Conservation (phyloP, 53 echinoderm and acorn worm species). For the Holothuria leucospilota region DNA sequence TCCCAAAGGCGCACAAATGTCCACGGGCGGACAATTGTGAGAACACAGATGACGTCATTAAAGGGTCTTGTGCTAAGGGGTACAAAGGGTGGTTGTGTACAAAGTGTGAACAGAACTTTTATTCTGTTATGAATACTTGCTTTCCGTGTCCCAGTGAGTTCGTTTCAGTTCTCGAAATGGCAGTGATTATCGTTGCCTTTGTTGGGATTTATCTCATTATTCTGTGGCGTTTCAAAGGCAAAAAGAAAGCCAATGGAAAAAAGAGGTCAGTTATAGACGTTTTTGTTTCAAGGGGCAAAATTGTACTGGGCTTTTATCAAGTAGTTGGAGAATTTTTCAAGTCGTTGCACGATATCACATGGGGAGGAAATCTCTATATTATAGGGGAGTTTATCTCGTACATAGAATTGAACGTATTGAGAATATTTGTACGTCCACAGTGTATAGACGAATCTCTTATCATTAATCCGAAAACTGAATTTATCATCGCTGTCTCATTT, state of each 20-base stretch:
- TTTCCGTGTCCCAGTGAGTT: neutral
- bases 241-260: too few species aligned
- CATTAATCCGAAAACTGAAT: slow-evolving; percentile 6
- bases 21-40: neutral
- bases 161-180: neutral
- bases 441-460: neutral
- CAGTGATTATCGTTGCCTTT: neutral
- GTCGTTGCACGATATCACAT: neutral
- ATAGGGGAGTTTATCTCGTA: neutral
- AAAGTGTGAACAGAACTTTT: neutral
- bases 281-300: neutral
- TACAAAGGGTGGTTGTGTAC: slow-evolving; percentile 11
- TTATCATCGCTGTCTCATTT: neutral
- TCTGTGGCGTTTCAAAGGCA: too few species aligned
- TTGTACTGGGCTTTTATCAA: slow-evolving; percentile 21
- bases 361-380: neutral
- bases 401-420: neutral
- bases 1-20: neutral
- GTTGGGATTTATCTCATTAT: too few species aligned
- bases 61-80: neutral
- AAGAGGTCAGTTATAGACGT: neutral
- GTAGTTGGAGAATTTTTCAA: slow-evolving; percentile 15
- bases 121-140: neutral
- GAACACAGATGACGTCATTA: neutral
- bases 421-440: neutral